Percentiles rank a stretch among this genome's conserved stretches.
These are phyloP conservation scores for Hydrolagus colliei DNA, from an alignment of 2,797 vertebrate genomes.

Conservation along the genomic window DNA sequence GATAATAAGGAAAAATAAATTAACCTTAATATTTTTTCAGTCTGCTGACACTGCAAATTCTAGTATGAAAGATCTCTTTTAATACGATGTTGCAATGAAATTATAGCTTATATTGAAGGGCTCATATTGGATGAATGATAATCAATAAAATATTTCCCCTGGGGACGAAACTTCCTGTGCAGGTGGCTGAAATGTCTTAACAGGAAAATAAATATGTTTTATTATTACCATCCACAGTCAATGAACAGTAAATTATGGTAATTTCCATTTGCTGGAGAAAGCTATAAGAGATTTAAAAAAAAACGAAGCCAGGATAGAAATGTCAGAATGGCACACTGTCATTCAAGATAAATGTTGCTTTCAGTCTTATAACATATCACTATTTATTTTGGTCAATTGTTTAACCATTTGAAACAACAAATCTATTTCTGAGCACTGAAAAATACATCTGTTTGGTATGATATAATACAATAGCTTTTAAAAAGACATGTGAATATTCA, in stretches of 20 bases:
- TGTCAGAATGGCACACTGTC: neutral
- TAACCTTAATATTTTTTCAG: neutral
- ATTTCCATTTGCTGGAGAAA: slow-evolving; percentile 6
- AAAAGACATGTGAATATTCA: neutral
- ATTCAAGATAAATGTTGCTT: slow-evolving; percentile 14
- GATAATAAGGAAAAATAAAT: neutral
- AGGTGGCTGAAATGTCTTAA: slow-evolving; percentile 4
- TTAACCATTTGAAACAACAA: neutral
- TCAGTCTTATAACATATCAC: neutral
- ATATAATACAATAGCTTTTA: neutral
- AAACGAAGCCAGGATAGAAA: neutral
- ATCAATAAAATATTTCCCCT: slow-evolving; percentile 23
- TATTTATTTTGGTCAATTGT: slow-evolving; percentile 23
- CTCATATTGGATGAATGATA: neutral
- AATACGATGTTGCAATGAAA: neutral
- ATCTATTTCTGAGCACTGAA: neutral
- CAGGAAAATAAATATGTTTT: slow-evolving; percentile 18
- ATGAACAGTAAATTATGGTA: slow-evolving; percentile 20
- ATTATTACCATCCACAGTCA: neutral
- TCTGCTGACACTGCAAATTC: slow-evolving; percentile 6
- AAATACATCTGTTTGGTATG: neutral
- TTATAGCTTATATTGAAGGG: neutral
- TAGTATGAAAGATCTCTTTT: neutral
- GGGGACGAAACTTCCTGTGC: neutral
- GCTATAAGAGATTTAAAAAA: neutral